Evolutionary conservation across 2,113 vertebrate species (phyloP).

Genomic region (zebrafish (Danio rerio)): DNA sequence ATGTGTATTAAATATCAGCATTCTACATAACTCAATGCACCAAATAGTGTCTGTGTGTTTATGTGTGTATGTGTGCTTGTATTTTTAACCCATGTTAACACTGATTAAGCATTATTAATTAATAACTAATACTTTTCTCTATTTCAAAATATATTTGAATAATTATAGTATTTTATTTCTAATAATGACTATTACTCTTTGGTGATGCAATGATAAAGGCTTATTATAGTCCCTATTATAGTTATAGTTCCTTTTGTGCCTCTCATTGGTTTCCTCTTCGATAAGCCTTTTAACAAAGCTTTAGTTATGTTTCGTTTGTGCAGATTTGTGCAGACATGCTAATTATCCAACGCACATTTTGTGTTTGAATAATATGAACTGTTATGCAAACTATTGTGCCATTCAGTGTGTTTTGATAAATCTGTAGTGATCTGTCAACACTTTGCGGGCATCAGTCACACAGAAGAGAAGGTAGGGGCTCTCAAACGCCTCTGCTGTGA

Average conservation of each 20-base stretch:
- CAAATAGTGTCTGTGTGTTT: too few relatives aligned
- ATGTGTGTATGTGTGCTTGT: too few relatives aligned
- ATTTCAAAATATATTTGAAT: too few relatives aligned
- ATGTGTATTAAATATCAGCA: too few relatives aligned
- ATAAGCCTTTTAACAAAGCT: neutral
- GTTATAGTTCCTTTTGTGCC: neutral
- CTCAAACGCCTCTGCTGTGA: conserved; percentile 31
- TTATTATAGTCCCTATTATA: too few relatives aligned
- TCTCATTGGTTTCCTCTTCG: neutral
- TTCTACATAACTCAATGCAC: too few relatives aligned
- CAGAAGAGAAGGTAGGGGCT: conserved; percentile 1
- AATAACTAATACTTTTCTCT: too few relatives aligned
- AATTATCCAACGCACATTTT: neutral
- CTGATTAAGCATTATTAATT: too few relatives aligned
- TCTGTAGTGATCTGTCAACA: conserved; percentile 25
- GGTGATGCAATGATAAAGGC: too few relatives aligned
- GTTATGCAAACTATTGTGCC: neutral
- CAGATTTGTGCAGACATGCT: neutral
- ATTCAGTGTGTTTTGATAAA: conserved; percentile 19
- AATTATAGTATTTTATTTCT: too few relatives aligned
- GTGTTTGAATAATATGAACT: neutral
- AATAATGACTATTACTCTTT: too few relatives aligned
- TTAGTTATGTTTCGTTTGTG: neutral
- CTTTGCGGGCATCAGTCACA: conserved; percentile 5
- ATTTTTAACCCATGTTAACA: too few relatives aligned